Percentiles rank a stretch among this genome's conserved stretches.
Conservation (phyloP, 2,888 invertebrate genomes). For the Lypha dubia region DNA sequence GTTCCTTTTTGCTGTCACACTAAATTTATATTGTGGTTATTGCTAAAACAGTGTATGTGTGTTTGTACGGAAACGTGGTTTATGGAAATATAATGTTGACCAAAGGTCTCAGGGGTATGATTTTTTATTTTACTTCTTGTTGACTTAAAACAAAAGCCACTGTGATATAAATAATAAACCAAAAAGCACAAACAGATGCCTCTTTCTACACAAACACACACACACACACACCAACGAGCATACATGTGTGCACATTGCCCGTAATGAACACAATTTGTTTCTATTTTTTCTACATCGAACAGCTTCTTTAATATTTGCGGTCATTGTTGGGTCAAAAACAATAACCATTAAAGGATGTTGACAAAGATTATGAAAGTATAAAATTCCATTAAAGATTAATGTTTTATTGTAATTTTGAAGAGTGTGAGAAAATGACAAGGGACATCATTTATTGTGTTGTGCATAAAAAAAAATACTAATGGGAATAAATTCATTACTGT, state of each 20-base stretch:
- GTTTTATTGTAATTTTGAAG: not conserved
- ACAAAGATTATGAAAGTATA: not conserved
- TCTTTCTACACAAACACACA: too few relatives aligned
- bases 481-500: not conserved
- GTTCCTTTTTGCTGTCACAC: slow-evolving; percentile 7
- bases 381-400: slow-evolving; percentile 13
- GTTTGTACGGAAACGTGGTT: too few relatives aligned
- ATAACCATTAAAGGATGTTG: not conserved
- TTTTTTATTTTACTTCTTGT: slow-evolving; percentile 22
- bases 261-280: not conserved
- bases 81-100: slow-evolving; percentile 5
- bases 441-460: not conserved
- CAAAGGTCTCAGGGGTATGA: slow-evolving; percentile 27
- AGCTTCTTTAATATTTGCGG: slow-evolving; percentile 34
- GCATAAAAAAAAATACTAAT: not conserved
- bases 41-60: slow-evolving; percentile 7
- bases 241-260: not conserved
- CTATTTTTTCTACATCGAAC: not conserved
- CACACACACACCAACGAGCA: not conserved
- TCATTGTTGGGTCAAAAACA: slow-evolving; percentile 11
- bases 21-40: slow-evolving; percentile 32
- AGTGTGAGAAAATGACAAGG: not conserved
- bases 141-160: slow-evolving; percentile 10
- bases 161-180: slow-evolving; percentile 13
- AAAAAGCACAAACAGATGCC: not conserved